Percentiles rank a stretch among this genome's conserved stretches.
These are phyloP conservation scores for Phthorimaea operculella DNA, from an alignment of 1,140 invertebrate species.

Conservation along the genomic window DNA sequence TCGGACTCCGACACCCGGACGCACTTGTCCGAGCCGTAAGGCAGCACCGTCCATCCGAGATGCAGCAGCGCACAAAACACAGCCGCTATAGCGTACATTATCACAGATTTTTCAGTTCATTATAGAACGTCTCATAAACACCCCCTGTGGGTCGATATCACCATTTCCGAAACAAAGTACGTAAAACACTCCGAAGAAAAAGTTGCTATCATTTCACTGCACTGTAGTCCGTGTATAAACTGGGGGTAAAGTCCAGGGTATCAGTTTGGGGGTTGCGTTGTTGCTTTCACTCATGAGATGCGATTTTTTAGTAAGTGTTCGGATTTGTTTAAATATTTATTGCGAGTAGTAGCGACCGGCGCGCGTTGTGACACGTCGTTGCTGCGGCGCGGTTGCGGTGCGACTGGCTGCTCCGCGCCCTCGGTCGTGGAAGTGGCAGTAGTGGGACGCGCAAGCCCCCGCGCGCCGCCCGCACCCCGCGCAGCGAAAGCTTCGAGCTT, in stretches of 20 bases:
- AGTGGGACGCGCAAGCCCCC: conserved; percentile 43
- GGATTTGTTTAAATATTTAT: conserved; percentile 56
- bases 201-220: conserved; percentile 57
- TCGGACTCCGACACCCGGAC: conserved; percentile 37
- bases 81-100: conserved; percentile 52
- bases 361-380: conserved; percentile 34
- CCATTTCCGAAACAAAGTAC: conserved; percentile 67
- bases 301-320: conserved; percentile 33
- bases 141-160: conserved; percentile 65
- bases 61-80: conserved; percentile 55
- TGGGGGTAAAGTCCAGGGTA: conserved; percentile 24
- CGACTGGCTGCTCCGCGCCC: conserved; percentile 53
- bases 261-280: conserved; percentile 12
- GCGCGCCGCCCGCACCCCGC: conserved; percentile 31
- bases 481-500: conserved; percentile 37
- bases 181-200: conserved; percentile 56
- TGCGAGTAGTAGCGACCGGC: conserved; percentile 41
- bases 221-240: conserved; percentile 34
- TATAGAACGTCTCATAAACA: conserved; percentile 64
- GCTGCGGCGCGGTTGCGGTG: conserved; percentile 50
- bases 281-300: conserved; percentile 30
- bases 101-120: conserved; percentile 65
- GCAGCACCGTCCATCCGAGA: conserved; percentile 41
- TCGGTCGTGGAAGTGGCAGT: conserved; percentile 50
- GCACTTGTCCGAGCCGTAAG: conserved; percentile 55